phyloP scores from a whole-genome alignment of 2,797 vertebrate genomes.

The Sus cebifrons region DNA sequence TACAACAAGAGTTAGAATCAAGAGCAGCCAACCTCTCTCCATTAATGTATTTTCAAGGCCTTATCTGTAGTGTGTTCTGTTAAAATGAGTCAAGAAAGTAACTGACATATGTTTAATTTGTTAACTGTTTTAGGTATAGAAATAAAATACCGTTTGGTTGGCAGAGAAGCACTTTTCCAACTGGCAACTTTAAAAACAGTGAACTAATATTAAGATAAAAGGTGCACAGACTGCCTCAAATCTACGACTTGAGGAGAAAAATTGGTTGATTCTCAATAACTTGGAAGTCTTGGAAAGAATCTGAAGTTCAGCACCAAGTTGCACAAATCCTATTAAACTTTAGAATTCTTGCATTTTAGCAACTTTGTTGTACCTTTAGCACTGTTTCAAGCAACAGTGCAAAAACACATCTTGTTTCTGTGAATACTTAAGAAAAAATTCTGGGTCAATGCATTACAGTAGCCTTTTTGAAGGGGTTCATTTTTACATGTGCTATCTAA shows the following conservation, averaged over 20 bases:
- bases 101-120: slow-evolving; percentile 12
- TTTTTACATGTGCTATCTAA: not conserved
- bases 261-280: slow-evolving; percentile 4
- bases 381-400: not conserved
- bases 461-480: slow-evolving; percentile 21
- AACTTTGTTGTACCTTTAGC: not conserved
- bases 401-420: not conserved
- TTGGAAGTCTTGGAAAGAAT: slow-evolving; percentile 38
- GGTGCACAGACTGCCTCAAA: not conserved
- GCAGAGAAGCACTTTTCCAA: slow-evolving; percentile 23
- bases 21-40: not conserved
- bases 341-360: not conserved
- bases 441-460: not conserved
- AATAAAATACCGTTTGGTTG: not conserved
- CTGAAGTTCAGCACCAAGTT: slow-evolving; percentile 31
- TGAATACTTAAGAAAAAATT: not conserved
- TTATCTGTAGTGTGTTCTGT: not conserved
- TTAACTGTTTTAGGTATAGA: not conserved
- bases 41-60: slow-evolving; percentile 21
- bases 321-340: slow-evolving; percentile 25
- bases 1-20: not conserved
- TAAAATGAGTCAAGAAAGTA: slow-evolving; percentile 51
- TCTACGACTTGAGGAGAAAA: not conserved
- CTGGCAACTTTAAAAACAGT: not conserved
- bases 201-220: slow-evolving; percentile 56